Conservation (phyloP, 2,113 vertebrate genomes). For the Rhinoderma darwinii region DNA sequence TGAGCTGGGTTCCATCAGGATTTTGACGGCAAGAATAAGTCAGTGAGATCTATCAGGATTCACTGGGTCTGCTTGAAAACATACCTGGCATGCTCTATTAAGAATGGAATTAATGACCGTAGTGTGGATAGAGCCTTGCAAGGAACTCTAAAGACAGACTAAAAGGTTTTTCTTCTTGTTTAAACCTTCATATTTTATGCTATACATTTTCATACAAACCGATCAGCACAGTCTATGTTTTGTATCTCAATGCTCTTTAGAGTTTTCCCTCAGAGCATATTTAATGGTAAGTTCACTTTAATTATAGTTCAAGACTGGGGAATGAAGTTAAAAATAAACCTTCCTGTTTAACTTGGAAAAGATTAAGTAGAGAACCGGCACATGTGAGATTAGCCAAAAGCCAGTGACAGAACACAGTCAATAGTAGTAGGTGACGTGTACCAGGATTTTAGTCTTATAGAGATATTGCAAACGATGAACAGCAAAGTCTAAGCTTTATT, state of each 20-base stretch:
- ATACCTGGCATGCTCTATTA: no score
- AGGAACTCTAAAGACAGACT: no score
- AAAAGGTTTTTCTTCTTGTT: neutral
- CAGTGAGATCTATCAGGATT: no score
- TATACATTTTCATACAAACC: neutral
- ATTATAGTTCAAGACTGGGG: neutral
- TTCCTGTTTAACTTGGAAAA: conserved; percentile 5
- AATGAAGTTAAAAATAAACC: conserved; percentile 22
- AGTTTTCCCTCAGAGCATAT: neutral
- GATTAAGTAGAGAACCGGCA: neutral
- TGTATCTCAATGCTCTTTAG: neutral
- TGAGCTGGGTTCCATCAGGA: no score
- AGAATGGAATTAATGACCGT: no score
- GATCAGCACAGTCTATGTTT: neutral
- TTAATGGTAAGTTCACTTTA: neutral
- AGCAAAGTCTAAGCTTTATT: neutral
- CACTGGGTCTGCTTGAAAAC: no score
- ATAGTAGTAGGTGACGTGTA: neutral
- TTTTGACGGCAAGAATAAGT: no score
- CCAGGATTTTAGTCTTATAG: neutral
- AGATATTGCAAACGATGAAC: neutral
- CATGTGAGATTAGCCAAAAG: conserved; percentile 18
- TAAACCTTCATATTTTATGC: neutral
- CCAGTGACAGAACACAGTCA: conserved; percentile 14
- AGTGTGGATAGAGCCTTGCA: no score